These are phyloP conservation scores for Columba livia DNA, from an alignment of 2,113 vertebrate species.

Conservation along the genomic window DNA sequence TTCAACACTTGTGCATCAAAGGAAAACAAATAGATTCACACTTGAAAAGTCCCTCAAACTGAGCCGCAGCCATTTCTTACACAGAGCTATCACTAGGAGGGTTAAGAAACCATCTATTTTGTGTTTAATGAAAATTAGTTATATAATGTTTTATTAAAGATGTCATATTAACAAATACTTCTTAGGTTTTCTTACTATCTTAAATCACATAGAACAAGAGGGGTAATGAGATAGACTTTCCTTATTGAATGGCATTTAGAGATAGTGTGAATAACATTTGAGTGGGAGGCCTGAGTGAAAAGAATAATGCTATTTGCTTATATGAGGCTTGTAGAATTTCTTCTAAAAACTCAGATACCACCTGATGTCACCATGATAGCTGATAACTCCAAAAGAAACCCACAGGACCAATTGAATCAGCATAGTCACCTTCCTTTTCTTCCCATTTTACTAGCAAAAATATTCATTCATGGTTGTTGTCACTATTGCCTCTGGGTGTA, in stretches of 20 bases:
- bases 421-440: background rate
- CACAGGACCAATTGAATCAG: background rate
- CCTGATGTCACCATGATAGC: background rate
- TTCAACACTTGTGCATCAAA: background rate
- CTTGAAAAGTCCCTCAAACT: background rate
- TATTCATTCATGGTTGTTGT: background rate
- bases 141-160: background rate
- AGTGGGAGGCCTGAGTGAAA: background rate
- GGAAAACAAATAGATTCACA: background rate
- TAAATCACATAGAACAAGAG: background rate
- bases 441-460: background rate
- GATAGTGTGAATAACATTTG: background rate
- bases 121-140: background rate
- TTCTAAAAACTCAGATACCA: background rate
- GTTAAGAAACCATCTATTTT: background rate
- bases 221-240: background rate
- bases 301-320: background rate
- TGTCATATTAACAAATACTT: background rate
- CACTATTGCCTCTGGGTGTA: background rate
- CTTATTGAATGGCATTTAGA: background rate
- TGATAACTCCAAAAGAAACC: background rate
- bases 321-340: background rate
- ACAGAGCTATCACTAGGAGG: background rate
- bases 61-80: background rate
- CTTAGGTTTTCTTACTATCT: background rate